Conservation (phyloP, 1,140 invertebrate species). For the Platorchestia sp. region DNA sequence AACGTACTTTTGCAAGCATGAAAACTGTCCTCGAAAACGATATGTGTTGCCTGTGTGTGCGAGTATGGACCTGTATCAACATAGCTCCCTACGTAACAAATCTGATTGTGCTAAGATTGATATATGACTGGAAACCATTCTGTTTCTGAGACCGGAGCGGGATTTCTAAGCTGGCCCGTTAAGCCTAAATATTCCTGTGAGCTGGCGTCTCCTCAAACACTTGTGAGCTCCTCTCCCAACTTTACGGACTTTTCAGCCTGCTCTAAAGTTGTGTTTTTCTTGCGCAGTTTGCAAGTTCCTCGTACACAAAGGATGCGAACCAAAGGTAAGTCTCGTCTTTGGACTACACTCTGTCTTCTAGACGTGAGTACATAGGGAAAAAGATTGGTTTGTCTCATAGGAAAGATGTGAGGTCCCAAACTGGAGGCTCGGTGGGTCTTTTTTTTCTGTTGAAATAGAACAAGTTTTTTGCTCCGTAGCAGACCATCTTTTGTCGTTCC, state of each 20-base stretch:
- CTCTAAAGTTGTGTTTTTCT: conserved; percentile 69
- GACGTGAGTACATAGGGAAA: background rate
- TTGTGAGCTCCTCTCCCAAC: background rate
- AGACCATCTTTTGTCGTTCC: no score
- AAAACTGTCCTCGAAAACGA: background rate
- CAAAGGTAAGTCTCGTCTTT: conserved; percentile 77
- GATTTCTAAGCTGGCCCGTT: background rate
- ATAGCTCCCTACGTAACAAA: no score
- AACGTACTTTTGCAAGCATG: background rate
- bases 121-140: background rate
- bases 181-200: background rate
- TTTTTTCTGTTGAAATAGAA: no score
- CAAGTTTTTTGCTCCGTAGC: no score
- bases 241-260: conserved; percentile 56
- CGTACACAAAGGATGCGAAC: conserved; percentile 82
- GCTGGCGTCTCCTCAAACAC: background rate
- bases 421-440: no score
- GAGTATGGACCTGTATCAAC: no score
- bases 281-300: conserved; percentile 85
- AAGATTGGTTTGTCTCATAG: no score
- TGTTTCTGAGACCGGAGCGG: background rate
- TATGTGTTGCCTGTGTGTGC: background rate
- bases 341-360: background rate
- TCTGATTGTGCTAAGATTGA: background rate
- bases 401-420: no score